Evolutionary conservation across 92 coral and sea anemone species (phyloP).

Genomic region (Phenganax marumi): DNA sequence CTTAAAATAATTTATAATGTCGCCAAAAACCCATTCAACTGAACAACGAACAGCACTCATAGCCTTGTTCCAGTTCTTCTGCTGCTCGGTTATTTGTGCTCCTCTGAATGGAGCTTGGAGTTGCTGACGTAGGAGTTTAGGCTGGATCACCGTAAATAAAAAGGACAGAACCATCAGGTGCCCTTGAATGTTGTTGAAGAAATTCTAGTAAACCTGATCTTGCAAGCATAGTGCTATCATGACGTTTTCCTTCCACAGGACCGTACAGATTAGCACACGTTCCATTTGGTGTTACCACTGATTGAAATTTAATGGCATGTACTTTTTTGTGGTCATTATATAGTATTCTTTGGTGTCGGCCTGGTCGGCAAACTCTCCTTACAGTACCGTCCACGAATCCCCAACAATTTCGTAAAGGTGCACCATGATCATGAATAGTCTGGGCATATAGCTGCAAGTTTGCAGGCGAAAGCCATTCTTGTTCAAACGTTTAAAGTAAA

Average conservation of each 20-base stretch:
- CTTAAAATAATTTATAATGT: too few relatives aligned
- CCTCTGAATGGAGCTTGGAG: constrained; percentile 10
- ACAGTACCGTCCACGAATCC: constrained; percentile 62
- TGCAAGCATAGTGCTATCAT: too few relatives aligned
- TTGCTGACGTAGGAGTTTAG: background rate
- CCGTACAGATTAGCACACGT: too few relatives aligned
- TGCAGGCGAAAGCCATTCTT: constrained; percentile 57
- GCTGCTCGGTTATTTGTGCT: background rate
- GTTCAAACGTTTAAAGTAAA: constrained; percentile 38
- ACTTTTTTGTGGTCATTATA: constrained; percentile 52
- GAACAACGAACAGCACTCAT: too few relatives aligned
- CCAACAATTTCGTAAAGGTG: constrained; percentile 49
- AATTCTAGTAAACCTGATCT: too few relatives aligned
- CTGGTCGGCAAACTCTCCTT: constrained; percentile 52
- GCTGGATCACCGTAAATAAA: constrained; percentile 7
- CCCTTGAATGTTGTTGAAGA: background rate
- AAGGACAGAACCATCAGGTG: constrained; percentile 9
- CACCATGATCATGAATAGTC: constrained; percentile 40
- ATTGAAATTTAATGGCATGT: constrained; percentile 6
- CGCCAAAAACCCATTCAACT: too few relatives aligned
- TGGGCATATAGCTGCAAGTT: constrained; percentile 27
- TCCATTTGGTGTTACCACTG: too few relatives aligned
- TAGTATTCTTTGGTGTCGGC: constrained; percentile 45
- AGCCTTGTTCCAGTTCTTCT: background rate
- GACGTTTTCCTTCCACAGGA: too few relatives aligned